These are phyloP conservation scores for Strongylocentrotus purpuratus DNA, from an alignment of 35 echinoderm and acorn worm species.

Conservation along the genomic window DNA sequence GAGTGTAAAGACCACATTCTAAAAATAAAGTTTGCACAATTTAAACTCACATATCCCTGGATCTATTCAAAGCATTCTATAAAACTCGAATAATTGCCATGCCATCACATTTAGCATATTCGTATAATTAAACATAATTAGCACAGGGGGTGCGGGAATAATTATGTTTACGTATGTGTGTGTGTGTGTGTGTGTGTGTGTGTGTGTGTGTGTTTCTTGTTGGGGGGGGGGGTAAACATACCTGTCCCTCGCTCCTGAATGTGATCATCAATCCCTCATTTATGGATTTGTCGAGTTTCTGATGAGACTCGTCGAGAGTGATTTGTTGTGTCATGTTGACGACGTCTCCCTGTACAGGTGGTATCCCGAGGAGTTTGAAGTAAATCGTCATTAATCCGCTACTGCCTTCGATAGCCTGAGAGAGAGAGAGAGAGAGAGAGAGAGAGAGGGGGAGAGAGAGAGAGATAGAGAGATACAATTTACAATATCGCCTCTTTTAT, in stretches of 20 bases:
- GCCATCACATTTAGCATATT: too few relatives aligned
- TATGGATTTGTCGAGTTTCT: conserved; percentile 44
- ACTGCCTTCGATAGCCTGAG: conserved; percentile 33
- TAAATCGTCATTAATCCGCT: conserved; percentile 48
- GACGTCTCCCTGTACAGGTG: conserved; percentile 59
- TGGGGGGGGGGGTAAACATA: not conserved
- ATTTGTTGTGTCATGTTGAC: conserved; percentile 33
- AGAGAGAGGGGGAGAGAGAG: not conserved
- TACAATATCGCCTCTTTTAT: too few relatives aligned
- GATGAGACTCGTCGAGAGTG: conserved; percentile 52
- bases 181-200: too few relatives aligned
- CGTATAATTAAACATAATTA: too few relatives aligned
- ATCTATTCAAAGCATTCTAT: too few relatives aligned
- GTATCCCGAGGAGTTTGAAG: conserved; percentile 59
- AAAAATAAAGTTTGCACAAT: too few relatives aligned
- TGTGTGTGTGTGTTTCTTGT: too few relatives aligned
- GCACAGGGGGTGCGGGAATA: too few relatives aligned
- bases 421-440: not conserved
- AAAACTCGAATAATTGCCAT: too few relatives aligned
- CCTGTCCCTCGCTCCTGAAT: conserved; percentile 41
- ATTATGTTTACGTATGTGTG: too few relatives aligned
- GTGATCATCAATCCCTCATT: conserved; percentile 45
- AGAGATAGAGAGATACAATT: not conserved
- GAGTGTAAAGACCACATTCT: too few relatives aligned
- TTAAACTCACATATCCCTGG: too few relatives aligned